These are phyloP conservation scores for Pagrus major DNA, from an alignment of 2,113 vertebrate genomes.

Conservation along the genomic window DNA sequence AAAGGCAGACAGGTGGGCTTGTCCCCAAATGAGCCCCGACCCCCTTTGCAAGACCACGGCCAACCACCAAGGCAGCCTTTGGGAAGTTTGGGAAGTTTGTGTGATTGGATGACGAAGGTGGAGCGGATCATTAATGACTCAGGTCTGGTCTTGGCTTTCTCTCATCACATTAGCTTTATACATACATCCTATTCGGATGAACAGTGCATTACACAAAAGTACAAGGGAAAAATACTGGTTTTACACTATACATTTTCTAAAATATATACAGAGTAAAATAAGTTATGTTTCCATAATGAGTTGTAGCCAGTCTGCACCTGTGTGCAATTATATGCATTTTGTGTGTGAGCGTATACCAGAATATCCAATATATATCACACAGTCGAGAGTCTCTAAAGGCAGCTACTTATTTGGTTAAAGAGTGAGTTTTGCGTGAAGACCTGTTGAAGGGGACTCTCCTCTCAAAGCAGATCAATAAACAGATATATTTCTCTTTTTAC, in stretches of 20 bases:
- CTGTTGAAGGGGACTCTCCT: conserved; percentile 88
- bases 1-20: conserved; percentile 30
- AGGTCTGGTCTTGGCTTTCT: conserved; percentile 66
- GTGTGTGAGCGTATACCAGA: conserved; percentile 72
- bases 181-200: conserved; percentile 86
- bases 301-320: conserved; percentile 89
- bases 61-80: conserved; percentile 48
- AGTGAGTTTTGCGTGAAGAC: conserved; percentile 90
- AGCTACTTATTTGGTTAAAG: conserved; percentile 98
- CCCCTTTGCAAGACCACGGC: conserved; percentile 28
- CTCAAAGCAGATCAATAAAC: conserved; percentile 91
- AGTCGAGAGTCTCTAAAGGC: conserved; percentile 96
- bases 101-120: conserved; percentile 49
- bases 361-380: conserved; percentile 75
- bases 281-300: conserved; percentile 95
- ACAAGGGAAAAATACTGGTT: conserved; percentile 96
- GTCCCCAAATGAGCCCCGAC: conserved; percentile 32
- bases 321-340: conserved; percentile 74
- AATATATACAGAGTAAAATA: conserved; percentile 99
- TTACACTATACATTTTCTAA: conserved; percentile 97
- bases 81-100: conserved; percentile 54
- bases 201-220: conserved; percentile 98
- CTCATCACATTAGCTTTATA: conserved; percentile 84
- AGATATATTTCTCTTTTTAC: conserved; percentile 96
- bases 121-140: conserved; percentile 68